phyloP scores from a whole-genome alignment of 2,797 vertebrate species.

The Halcyon smyrnensis region DNA sequence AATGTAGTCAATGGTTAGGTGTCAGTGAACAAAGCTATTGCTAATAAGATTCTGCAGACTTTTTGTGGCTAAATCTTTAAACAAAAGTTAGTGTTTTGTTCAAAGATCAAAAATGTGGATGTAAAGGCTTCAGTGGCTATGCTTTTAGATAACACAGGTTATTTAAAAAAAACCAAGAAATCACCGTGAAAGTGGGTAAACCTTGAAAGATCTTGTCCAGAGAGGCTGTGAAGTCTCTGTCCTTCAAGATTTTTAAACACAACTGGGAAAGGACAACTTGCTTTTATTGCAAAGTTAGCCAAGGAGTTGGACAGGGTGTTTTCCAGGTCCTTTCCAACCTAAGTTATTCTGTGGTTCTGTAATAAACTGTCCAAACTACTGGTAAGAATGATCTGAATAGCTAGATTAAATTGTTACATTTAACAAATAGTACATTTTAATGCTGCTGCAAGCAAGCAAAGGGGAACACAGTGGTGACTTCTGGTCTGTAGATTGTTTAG shows the following conservation, averaged over 20 bases:
- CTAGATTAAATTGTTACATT: background rate
- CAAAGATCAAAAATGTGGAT: background rate
- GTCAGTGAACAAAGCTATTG: background rate
- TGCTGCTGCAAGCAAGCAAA: background rate
- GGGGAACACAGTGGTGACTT: background rate
- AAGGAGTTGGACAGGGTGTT: background rate
- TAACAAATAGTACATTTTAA: background rate
- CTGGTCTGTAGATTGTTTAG: background rate
- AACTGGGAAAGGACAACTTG: background rate
- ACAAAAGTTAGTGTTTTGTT: background rate
- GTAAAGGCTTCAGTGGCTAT: background rate
- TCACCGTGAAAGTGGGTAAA: background rate
- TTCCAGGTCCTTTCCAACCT: background rate
- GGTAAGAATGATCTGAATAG: background rate
- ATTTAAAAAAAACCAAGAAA: background rate
- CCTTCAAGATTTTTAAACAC: background rate
- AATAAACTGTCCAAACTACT: background rate
- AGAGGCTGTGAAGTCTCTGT: background rate
- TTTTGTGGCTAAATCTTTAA: background rate
- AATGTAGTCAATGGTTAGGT: background rate
- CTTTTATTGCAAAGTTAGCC: background rate
- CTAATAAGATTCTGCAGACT: background rate
- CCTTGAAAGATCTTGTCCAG: background rate
- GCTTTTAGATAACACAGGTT: background rate
- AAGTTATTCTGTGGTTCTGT: background rate